Conservation (phyloP, 2,888 invertebrate species). For the Scaptomyza reducta region DNA sequence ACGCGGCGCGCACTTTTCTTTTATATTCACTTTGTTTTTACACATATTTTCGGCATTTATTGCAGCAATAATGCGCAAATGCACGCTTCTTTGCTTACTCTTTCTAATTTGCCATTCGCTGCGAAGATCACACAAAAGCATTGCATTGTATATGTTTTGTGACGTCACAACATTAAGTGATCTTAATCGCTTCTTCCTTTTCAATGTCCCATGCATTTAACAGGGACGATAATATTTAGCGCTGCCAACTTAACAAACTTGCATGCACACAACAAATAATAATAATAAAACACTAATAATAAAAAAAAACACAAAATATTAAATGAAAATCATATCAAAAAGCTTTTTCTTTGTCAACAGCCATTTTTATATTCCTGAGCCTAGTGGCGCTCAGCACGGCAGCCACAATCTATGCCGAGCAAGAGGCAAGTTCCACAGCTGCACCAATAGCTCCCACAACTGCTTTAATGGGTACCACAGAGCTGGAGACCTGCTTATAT, state of each 20-base stretch:
- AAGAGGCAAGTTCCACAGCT: neutral
- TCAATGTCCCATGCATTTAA: neutral
- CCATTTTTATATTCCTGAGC: conserved; percentile 37
- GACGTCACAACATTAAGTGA: neutral
- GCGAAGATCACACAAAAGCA: neutral
- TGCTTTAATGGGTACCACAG: neutral
- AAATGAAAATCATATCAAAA: neutral
- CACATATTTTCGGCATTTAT: neutral
- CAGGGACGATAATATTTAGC: neutral
- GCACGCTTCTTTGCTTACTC: neutral
- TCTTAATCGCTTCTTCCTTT: neutral
- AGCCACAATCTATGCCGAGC: conserved; percentile 12
- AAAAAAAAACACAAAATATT: neutral
- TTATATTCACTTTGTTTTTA: neutral
- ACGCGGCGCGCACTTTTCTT: neutral
- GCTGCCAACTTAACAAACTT: neutral
- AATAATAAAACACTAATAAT: neutral
- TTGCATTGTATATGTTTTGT: neutral
- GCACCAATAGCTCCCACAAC: neutral
- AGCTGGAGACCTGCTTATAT: conserved; percentile 21
- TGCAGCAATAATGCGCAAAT: neutral
- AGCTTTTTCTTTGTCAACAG: conserved; percentile 26
- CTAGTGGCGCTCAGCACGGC: conserved; percentile 46
- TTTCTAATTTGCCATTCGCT: neutral
- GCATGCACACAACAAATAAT: neutral